Percentiles rank a stretch among this genome's conserved stretches.
Evolutionary conservation across 2,797 vertebrate species (phyloP).

Genomic region (Distichodus sexfasciatus): DNA sequence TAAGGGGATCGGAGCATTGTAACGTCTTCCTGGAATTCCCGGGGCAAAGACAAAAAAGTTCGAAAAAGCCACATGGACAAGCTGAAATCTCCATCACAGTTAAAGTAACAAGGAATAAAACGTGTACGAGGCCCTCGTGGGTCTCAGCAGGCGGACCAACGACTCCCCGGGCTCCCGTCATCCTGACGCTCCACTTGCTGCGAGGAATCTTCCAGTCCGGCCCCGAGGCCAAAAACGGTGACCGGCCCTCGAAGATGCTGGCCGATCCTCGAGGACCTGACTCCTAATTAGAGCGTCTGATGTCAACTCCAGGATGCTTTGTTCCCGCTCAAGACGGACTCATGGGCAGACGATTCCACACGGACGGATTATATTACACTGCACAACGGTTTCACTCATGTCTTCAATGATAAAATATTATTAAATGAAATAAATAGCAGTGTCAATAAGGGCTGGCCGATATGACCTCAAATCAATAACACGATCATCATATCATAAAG

Average conservation of each 20-base stretch:
- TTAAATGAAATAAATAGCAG: too few species aligned
- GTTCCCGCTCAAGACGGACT: conserved; percentile 20
- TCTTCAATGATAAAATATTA: too few species aligned
- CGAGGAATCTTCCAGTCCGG: conserved; percentile 38
- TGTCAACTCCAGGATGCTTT: conserved; percentile 10
- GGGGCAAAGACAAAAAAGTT: too few species aligned
- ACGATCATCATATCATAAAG: too few species aligned
- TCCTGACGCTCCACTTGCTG: conserved; percentile 29
- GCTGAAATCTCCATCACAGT: conserved; percentile 65
- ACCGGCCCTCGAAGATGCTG: too few species aligned
- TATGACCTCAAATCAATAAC: too few species aligned
- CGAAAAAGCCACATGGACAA: conserved; percentile 60
- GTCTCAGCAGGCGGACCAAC: conserved; percentile 55
- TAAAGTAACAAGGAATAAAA: conserved; percentile 59
- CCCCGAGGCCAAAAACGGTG: conserved; percentile 1
- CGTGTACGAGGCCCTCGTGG: conserved; percentile 55
- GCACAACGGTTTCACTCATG: conserved; percentile 44
- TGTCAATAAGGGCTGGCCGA: too few species aligned
- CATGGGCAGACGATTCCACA: conserved; percentile 31
- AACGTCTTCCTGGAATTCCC: too few species aligned
- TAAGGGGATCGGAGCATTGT: neutral
- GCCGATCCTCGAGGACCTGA: conserved; percentile 24
- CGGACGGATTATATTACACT: conserved; percentile 45
- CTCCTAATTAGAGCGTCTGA: conserved; percentile 35
- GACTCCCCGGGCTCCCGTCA: conserved; percentile 53